A percentile compares a stretch with the other conserved stretches of the same genome.
These are phyloP conservation scores for Papilio polytes DNA, from an alignment of 1,140 invertebrate genomes.

Conservation along the genomic window DNA sequence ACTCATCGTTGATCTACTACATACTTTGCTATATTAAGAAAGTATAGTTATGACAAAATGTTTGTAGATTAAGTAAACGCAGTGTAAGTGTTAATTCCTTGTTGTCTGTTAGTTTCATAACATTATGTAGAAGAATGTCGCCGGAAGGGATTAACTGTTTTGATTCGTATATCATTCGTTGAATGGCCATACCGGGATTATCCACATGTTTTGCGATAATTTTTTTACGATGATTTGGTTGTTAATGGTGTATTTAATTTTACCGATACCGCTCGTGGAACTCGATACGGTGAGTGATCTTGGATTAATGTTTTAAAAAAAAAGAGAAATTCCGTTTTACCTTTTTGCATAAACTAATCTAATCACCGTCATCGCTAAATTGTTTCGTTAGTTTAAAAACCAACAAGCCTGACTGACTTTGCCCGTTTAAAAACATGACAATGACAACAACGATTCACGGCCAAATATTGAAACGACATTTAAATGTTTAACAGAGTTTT, in stretches of 20 bases:
- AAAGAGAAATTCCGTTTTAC: too few species aligned
- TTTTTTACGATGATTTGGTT: neutral
- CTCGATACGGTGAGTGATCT: neutral
- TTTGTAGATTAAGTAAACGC: neutral
- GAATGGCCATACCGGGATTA: neutral
- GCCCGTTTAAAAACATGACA: too few species aligned
- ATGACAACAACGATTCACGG: too few species aligned
- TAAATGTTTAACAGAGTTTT: too few species aligned
- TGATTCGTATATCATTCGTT: neutral
- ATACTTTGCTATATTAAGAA: neutral
- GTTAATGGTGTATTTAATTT: neutral
- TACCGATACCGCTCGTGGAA: neutral
- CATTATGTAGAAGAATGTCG: neutral
- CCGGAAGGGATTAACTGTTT: neutral
- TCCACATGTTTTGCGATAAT: neutral
- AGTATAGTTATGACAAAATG: neutral
- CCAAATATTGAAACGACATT: too few species aligned
- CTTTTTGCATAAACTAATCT: too few species aligned
- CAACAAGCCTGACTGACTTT: too few species aligned
- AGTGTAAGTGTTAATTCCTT: neutral
- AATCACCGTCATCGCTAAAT: too few species aligned
- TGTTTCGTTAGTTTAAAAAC: too few species aligned
- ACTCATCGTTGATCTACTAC: too few species aligned
- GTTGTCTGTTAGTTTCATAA: neutral
- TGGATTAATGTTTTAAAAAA: neutral